Conservation (phyloP, 1,140 invertebrate genomes). For the Contarinia nasturtii region DNA sequence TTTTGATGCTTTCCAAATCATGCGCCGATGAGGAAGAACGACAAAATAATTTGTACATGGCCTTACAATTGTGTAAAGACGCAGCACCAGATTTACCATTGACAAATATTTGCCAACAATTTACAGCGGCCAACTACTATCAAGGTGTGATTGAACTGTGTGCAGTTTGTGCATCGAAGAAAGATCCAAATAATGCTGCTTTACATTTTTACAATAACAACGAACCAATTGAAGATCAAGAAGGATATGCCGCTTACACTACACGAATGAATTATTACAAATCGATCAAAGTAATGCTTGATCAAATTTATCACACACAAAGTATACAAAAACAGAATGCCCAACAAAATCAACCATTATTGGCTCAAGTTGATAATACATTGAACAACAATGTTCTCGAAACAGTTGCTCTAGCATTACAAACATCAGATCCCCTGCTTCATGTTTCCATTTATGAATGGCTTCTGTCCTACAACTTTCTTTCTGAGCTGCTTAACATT, state of each 20-base stretch:
- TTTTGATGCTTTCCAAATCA: conserved; percentile 58
- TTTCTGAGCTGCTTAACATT: conserved; percentile 58
- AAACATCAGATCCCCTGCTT: conserved; percentile 62
- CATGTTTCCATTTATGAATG: conserved; percentile 87
- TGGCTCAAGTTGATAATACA: conserved; percentile 13
- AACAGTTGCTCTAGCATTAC: conserved; percentile 28
- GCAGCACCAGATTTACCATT: conserved; percentile 19
- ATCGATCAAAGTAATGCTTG: conserved; percentile 60
- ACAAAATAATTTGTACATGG: conserved; percentile 52
- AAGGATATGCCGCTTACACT: conserved; percentile 47
- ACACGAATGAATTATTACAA: conserved; percentile 69
- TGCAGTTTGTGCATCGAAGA: conserved; percentile 58
- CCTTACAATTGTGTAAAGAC: conserved; percentile 64
- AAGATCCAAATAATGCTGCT: conserved; percentile 76
- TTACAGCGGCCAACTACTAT: conserved; percentile 60
- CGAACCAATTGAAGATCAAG: conserved; percentile 58
- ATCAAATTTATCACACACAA: conserved; percentile 46
- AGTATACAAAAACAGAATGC: conserved; percentile 13
- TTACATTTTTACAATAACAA: conserved; percentile 75
- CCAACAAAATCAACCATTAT: conserved; percentile 14
- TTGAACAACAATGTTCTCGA: conserved; percentile 21
- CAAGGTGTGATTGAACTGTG: conserved; percentile 78
- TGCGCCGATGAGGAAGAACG: conserved; percentile 46
- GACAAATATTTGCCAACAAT: conserved; percentile 24
- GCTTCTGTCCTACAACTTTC: conserved; percentile 51